Conservation (phyloP, 2,888 invertebrate genomes). For the Plagiodera versicolora region DNA sequence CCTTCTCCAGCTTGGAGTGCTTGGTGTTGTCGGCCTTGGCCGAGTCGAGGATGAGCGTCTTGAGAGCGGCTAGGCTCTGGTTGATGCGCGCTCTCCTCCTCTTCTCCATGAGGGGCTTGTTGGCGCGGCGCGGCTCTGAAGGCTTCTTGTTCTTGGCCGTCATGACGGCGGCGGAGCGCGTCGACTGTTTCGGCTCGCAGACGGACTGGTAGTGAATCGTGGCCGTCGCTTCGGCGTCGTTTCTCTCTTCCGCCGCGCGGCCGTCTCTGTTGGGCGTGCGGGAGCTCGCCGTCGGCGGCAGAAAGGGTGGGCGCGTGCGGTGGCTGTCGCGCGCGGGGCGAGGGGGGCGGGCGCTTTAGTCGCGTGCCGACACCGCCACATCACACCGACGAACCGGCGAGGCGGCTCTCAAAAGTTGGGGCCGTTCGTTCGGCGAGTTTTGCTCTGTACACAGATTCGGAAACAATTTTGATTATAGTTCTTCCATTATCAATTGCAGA, state of each 20-base stretch:
- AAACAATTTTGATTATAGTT: too few relatives aligned
- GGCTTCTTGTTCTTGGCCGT: constrained; percentile 50
- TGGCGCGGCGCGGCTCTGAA: constrained; percentile 62
- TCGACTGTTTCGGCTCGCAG: constrained; percentile 16
- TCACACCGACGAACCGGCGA: constrained; percentile 51
- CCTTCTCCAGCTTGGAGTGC: constrained; percentile 83
- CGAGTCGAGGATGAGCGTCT: constrained; percentile 71
- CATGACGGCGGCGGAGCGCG: constrained; percentile 40
- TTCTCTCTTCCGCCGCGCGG: constrained; percentile 20
- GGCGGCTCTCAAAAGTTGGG: constrained; percentile 43
- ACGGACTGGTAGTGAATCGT: constrained; percentile 11
- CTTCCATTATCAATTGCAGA: too few relatives aligned
- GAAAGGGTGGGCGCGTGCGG: constrained; percentile 48
- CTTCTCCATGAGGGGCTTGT: constrained; percentile 80
- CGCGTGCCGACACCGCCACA: constrained; percentile 57
- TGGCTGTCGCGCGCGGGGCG: constrained; percentile 46
- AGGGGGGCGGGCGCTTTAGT: constrained; percentile 51
- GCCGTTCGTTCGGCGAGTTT: too few relatives aligned
- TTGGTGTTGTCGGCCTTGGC: constrained; percentile 69
- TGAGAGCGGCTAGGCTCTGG: constrained; percentile 72
- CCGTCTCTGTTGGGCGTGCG: too few relatives aligned
- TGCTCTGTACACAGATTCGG: too few relatives aligned
- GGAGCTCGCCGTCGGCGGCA: constrained; percentile 25
- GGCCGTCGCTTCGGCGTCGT: constrained; percentile 3
- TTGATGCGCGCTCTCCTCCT: constrained; percentile 73